Evolutionary conservation across 1,140 invertebrate species (phyloP).

Genomic region (Penaeus chinensis): DNA sequence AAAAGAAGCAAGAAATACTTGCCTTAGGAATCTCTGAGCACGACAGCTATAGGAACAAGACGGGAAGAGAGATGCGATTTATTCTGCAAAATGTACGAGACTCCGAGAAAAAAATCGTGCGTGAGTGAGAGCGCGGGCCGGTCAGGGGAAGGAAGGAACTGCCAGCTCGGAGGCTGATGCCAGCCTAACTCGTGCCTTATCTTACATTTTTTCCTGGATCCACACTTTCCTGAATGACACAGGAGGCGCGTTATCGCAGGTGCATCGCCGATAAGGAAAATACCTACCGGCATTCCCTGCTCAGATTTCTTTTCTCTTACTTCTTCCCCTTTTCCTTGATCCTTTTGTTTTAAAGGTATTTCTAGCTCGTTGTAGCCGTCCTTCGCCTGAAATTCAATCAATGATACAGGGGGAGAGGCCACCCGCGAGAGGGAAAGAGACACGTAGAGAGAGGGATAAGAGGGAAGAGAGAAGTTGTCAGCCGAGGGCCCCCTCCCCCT

Average conservation of each 20-base stretch:
- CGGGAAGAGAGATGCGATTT: neutral
- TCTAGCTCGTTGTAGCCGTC: too few species aligned
- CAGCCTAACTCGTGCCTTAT: conserved; percentile 42
- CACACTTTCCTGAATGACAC: conserved; percentile 17
- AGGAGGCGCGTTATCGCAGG: neutral
- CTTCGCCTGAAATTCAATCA: too few species aligned
- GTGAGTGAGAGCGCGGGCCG: neutral
- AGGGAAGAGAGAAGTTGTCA: neutral
- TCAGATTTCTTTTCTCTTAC: neutral
- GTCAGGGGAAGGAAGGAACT: conserved; percentile 49
- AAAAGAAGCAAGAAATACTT: too few species aligned
- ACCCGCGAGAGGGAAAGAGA: too few species aligned
- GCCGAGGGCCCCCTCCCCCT: neutral
- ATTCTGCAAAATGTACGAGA: neutral
- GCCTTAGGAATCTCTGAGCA: too few species aligned
- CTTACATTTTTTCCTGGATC: conserved; percentile 41
- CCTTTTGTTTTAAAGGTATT: neutral
- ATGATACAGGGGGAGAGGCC: too few species aligned
- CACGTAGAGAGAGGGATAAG: too few species aligned
- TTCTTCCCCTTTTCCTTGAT: neutral
- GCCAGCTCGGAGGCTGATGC: conserved; percentile 30
- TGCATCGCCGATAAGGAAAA: neutral
- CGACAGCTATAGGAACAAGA: too few species aligned
- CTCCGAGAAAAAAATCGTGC: neutral
- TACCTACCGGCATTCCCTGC: neutral